Conservation (phyloP, 2,797 vertebrate genomes). For the Malurus splendens region DNA sequence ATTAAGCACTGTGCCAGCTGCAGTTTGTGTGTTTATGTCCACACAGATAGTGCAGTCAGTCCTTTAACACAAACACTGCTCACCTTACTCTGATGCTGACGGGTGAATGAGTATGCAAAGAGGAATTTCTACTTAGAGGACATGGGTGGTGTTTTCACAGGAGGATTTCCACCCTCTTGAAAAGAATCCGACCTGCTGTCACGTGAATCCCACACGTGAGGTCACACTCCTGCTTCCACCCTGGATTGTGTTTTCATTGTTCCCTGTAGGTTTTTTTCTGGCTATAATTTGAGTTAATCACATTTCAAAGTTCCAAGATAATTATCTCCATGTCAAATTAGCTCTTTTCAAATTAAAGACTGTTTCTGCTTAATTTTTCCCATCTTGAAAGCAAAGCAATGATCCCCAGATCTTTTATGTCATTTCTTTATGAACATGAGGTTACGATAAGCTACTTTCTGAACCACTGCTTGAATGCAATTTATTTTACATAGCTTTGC, state of each 20-base stretch:
- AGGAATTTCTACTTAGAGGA: background rate
- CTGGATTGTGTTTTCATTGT: constrained; percentile 4
- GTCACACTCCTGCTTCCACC: background rate
- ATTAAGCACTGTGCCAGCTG: background rate
- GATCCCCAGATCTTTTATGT: constrained; percentile 38
- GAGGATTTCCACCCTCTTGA: background rate
- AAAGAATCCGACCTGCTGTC: background rate
- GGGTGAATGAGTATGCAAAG: background rate
- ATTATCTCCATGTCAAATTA: constrained; percentile 41
- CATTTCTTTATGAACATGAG: constrained; percentile 60
- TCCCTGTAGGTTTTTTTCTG: background rate
- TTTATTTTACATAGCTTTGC: constrained; percentile 74
- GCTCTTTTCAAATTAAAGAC: constrained; percentile 47
- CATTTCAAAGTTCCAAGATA: constrained; percentile 47
- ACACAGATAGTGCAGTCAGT: background rate
- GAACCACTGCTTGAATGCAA: constrained; percentile 65
- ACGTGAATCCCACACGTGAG: background rate
- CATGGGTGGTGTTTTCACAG: background rate
- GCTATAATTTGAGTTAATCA: constrained; percentile 35
- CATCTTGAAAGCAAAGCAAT: constrained; percentile 17
- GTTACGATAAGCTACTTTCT: constrained; percentile 70
- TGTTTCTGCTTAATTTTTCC: constrained; percentile 37
- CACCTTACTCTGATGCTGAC: accelerated
- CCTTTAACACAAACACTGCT: too few species aligned
- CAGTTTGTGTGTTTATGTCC: background rate